Evolutionary conservation across 2,888 invertebrate species (phyloP).

Genomic region (Leistus spinibarbis): DNA sequence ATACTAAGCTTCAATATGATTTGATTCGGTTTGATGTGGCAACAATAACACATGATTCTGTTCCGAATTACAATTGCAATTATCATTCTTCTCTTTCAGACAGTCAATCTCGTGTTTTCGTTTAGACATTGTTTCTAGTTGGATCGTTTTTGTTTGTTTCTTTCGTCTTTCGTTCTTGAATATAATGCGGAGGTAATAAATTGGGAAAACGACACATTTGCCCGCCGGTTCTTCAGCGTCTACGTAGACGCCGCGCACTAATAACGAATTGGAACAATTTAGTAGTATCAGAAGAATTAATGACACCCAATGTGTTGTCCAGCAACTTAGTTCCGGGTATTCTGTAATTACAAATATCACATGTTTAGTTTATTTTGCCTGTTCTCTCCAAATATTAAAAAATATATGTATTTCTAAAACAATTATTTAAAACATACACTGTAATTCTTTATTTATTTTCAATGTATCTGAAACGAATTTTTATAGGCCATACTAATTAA

Average conservation of each 20-base stretch:
- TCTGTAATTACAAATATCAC: slow-evolving; percentile 59
- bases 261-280: slow-evolving; percentile 84
- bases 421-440: no score
- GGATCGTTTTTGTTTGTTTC: slow-evolving; percentile 54
- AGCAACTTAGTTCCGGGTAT: slow-evolving; percentile 74
- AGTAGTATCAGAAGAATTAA: slow-evolving; percentile 76
- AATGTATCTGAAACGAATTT: no score
- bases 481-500: no score
- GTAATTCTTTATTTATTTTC: no score
- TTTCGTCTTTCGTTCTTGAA: slow-evolving; percentile 72
- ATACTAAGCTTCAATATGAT: slow-evolving; percentile 38
- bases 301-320: slow-evolving; percentile 79
- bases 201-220: slow-evolving; percentile 82
- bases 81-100: slow-evolving; percentile 26
- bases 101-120: slow-evolving; percentile 44
- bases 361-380: no score
- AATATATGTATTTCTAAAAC: not conserved
- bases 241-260: slow-evolving; percentile 86
- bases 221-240: slow-evolving; percentile 85
- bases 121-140: slow-evolving; percentile 45
- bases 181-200: slow-evolving; percentile 80
- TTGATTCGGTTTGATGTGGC: slow-evolving; percentile 21
- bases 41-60: slow-evolving; percentile 30
- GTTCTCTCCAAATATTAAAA: not conserved
- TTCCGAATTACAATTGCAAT: slow-evolving; percentile 24